phyloP scores from a whole-genome alignment of 92 coral and sea anemone genomes.

The Heliopora coerulea region DNA sequence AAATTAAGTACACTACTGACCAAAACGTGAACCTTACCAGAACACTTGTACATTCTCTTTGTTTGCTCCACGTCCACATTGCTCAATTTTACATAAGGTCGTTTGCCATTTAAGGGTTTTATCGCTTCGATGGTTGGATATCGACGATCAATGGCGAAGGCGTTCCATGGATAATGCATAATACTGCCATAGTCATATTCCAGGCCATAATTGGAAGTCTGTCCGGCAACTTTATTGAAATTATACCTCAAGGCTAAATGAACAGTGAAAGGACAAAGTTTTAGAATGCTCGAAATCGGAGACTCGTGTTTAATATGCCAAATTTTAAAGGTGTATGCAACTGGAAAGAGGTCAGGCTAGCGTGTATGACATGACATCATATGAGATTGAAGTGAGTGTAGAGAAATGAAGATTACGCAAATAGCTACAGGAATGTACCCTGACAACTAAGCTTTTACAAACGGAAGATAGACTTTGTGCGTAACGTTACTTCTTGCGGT shows the following conservation, averaged over 20 bases:
- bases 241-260: background rate
- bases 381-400: too few species aligned
- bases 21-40: constrained; percentile 43
- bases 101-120: constrained; percentile 54
- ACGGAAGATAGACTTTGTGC: too few species aligned
- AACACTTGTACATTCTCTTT: constrained; percentile 65
- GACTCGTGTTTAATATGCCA: too few species aligned
- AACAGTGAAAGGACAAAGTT: background rate
- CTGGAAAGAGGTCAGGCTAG: too few species aligned
- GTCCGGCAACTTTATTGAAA: background rate
- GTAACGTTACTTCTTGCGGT: too few species aligned
- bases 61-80: constrained; percentile 61
- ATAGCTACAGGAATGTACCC: too few species aligned
- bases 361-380: too few species aligned
- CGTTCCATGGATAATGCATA: constrained; percentile 75
- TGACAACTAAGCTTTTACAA: too few species aligned
- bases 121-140: constrained; percentile 52
- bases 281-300: too few species aligned
- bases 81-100: constrained; percentile 58
- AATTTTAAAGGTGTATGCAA: too few species aligned
- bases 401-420: too few species aligned
- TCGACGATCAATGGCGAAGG: constrained; percentile 61
- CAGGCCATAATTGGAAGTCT: constrained; percentile 41
- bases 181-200: constrained; percentile 65
- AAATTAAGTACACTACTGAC: too few species aligned